These are phyloP conservation scores for Siniperca chuatsi DNA, from an alignment of 2,113 vertebrate genomes.

Conservation along the genomic window DNA sequence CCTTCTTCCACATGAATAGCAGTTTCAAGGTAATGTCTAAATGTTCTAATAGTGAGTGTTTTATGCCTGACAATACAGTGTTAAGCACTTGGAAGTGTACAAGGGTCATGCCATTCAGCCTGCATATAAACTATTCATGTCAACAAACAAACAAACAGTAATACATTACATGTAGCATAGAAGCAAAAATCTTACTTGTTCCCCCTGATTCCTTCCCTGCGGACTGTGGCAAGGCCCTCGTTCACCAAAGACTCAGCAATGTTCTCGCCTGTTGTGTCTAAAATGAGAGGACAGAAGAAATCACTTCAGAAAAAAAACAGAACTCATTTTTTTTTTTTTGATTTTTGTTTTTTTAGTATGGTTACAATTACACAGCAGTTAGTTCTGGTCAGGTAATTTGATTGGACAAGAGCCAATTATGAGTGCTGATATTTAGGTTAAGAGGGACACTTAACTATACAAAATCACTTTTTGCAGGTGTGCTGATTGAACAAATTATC, in stretches of 20 bases:
- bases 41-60: background rate
- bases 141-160: background rate
- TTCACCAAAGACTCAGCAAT: slow-evolving; percentile 93
- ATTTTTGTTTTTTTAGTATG: background rate
- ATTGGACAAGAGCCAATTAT: background rate
- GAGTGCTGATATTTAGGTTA: background rate
- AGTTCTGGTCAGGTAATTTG: background rate
- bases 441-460: no score
- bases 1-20: background rate
- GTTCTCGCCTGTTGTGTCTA: slow-evolving; percentile 94
- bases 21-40: background rate
- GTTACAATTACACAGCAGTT: background rate
- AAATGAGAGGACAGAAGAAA: background rate
- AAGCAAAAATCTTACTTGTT: slow-evolving; percentile 88
- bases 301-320: background rate
- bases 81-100: background rate
- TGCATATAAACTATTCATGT: background rate
- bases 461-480: background rate
- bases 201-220: slow-evolving; percentile 94
- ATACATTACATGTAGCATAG: background rate
- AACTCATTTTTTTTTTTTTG: background rate
- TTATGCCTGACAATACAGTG: background rate
- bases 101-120: background rate
- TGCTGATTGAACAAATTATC: background rate
- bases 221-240: slow-evolving; percentile 92